These are phyloP conservation scores for Mus spretus DNA, from an alignment of 2,797 vertebrate genomes.

Conservation along the genomic window DNA sequence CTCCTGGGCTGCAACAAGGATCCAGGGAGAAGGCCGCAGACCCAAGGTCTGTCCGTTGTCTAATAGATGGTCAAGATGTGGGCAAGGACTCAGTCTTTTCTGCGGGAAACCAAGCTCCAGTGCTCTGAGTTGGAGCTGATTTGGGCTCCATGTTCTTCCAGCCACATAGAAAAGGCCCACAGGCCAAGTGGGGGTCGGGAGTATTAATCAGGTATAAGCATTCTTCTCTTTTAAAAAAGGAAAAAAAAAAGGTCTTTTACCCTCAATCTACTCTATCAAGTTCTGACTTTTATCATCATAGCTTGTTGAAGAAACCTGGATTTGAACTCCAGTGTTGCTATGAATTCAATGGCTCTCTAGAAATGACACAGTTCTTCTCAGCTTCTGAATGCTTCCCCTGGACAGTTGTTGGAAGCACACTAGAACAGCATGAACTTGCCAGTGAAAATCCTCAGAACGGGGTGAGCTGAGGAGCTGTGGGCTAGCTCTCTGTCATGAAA, in stretches of 20 bases:
- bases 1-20: background rate
- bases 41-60: background rate
- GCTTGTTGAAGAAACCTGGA: background rate
- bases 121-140: background rate
- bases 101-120: background rate
- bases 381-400: background rate
- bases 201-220: background rate
- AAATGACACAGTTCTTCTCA: background rate
- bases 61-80: background rate
- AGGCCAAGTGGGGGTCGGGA: too few species aligned
- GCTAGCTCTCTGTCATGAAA: conserved; percentile 10
- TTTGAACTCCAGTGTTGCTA: background rate
- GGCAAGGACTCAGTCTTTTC: conserved; percentile 17
- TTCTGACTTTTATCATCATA: background rate
- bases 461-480: background rate
- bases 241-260: background rate
- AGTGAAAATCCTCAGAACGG: background rate
- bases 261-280: background rate
- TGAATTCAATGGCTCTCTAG: background rate
- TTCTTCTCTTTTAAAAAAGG: background rate
- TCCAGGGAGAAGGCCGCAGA: conserved; percentile 4
- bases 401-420: background rate
- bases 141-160: background rate
- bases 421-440: background rate
- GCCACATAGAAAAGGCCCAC: background rate